Conservation (phyloP, 2,797 vertebrate species). For the Halcyon badia region DNA sequence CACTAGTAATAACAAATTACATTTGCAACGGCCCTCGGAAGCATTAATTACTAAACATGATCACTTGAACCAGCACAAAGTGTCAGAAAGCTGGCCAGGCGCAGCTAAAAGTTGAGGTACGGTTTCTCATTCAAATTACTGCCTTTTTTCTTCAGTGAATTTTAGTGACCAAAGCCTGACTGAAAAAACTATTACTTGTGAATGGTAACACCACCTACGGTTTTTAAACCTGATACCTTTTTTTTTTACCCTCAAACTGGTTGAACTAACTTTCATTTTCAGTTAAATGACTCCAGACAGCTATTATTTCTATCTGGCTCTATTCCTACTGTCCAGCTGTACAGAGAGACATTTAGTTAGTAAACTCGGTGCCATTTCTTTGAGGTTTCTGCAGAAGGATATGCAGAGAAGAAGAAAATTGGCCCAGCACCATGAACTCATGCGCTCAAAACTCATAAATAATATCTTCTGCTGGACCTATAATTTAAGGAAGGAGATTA, state of each 20-base stretch:
- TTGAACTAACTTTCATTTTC: slow-evolving; percentile 26
- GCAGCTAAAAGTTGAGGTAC: background rate
- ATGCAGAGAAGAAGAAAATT: slow-evolving; percentile 19
- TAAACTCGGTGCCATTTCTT: slow-evolving; percentile 14
- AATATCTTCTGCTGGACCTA: background rate
- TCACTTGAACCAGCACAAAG: background rate
- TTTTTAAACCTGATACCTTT: slow-evolving; percentile 11
- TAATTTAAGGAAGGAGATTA: slow-evolving; percentile 37
- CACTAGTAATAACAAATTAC: background rate
- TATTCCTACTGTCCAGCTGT: background rate
- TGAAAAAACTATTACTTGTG: background rate
- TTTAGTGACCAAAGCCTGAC: background rate
- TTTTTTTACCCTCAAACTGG: background rate
- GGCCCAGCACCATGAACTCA: background rate
- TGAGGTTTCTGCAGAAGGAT: slow-evolving; percentile 25
- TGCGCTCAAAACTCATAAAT: slow-evolving; percentile 38
- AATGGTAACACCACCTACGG: background rate
- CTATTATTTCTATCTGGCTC: background rate
- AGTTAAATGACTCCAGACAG: slow-evolving; percentile 10
- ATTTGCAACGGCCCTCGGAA: background rate
- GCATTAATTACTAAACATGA: background rate
- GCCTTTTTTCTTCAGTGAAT: background rate
- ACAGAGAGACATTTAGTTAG: background rate
- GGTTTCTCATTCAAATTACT: background rate
- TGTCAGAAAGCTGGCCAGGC: background rate